Conservation (phyloP, 35 echinoderm and acorn worm species). For the Ophiothrix spiculata region DNA sequence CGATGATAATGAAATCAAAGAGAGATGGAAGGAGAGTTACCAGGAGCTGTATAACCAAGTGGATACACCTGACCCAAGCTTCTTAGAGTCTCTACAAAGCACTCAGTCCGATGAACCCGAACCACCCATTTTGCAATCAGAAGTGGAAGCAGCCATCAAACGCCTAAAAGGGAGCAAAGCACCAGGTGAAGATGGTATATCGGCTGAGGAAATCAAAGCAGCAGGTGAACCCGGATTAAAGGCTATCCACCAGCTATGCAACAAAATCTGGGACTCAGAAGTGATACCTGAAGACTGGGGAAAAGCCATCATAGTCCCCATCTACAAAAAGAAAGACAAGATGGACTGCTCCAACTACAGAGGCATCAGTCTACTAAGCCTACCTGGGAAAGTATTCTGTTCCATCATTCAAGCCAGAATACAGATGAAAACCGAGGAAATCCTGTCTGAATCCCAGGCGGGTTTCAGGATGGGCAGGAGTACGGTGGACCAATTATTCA, state of each 20-base stretch:
- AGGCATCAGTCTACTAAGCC: too few relatives aligned
- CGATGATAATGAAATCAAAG: constrained; percentile 11
- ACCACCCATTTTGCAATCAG: neutral
- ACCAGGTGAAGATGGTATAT: constrained; percentile 28
- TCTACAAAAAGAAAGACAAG: too few relatives aligned
- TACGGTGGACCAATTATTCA: too few relatives aligned
- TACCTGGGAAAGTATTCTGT: too few relatives aligned
- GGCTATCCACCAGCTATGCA: constrained; percentile 19
- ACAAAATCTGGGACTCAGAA: constrained; percentile 35
- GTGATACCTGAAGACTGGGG: neutral
- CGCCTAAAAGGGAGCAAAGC: neutral
- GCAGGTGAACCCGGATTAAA: constrained; percentile 20
- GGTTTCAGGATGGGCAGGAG: too few relatives aligned
- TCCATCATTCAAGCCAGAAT: too few relatives aligned
- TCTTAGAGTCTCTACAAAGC: neutral
- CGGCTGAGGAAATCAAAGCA: constrained; percentile 30
- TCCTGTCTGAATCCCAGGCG: too few relatives aligned
- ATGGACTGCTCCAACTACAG: too few relatives aligned
- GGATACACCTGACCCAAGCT: too few relatives aligned
- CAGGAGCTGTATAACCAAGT: constrained; percentile 18
- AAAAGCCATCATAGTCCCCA: too few relatives aligned
- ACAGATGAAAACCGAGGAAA: too few relatives aligned
- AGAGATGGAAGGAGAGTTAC: constrained; percentile 36
- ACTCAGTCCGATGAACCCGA: neutral
- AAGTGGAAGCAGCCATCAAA: neutral